These are phyloP conservation scores for Drosophila simulans DNA, from an alignment of 1,140 invertebrate genomes.

Conservation along the genomic window DNA sequence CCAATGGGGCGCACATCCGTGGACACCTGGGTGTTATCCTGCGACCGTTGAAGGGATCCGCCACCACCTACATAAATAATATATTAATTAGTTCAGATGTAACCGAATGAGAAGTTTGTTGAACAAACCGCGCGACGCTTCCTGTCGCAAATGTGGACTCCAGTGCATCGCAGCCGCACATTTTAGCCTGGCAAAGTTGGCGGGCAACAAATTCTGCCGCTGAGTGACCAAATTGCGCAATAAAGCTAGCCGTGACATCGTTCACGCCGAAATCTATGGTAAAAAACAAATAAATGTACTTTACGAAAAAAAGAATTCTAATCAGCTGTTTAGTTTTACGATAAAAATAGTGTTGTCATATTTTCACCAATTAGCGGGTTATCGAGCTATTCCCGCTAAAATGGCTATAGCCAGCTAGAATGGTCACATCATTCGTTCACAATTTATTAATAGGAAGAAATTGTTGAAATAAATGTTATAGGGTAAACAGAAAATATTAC, in stretches of 20 bases:
- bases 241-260: slow-evolving; percentile 60
- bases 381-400: not conserved
- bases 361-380: not conserved
- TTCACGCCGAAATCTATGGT: slow-evolving; percentile 8
- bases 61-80: slow-evolving; percentile 7
- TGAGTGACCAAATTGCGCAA: slow-evolving; percentile 58
- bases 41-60: slow-evolving; percentile 54
- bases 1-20: slow-evolving; percentile 88
- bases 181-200: slow-evolving; percentile 23
- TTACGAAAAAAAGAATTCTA: slow-evolving; percentile 17
- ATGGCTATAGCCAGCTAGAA: too few species aligned
- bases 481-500: too few species aligned
- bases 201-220: slow-evolving; percentile 38
- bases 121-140: slow-evolving; percentile 46
- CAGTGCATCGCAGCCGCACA: slow-evolving; percentile 52
- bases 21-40: slow-evolving; percentile 76
- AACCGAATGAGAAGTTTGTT: not conserved
- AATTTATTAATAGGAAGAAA: too few species aligned
- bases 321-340: slow-evolving; percentile 47
- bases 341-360: not conserved
- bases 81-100: not conserved
- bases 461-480: not conserved
- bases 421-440: too few species aligned
- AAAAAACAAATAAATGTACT: slow-evolving; percentile 39
- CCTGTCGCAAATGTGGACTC: slow-evolving; percentile 23